Evolutionary conservation across 2,113 vertebrate genomes (phyloP).

Genomic region (Eptesicus fuscus): DNA sequence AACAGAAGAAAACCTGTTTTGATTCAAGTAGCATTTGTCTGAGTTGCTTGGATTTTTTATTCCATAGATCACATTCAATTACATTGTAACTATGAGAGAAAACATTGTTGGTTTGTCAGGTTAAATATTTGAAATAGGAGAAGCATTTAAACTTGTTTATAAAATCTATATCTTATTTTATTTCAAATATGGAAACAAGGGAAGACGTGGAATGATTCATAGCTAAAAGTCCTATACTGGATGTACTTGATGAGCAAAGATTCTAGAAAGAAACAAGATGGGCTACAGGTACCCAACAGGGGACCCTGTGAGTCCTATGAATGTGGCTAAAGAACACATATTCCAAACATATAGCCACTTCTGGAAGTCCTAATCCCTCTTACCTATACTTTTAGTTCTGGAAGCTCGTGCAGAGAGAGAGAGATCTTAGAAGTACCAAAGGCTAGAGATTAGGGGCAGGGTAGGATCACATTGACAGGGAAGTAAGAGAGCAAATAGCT

Average conservation of each 20-base stretch:
- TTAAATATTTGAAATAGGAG: neutral
- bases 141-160: neutral
- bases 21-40: neutral
- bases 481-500: neutral
- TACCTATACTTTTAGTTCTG: neutral
- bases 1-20: neutral
- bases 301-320: neutral
- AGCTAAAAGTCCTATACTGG: neutral
- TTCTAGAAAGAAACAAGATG: neutral
- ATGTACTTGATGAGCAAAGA: neutral
- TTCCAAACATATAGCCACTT: neutral
- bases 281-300: neutral
- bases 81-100: neutral
- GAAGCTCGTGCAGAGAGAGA: rapidly evolving
- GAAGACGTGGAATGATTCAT: neutral
- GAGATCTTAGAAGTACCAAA: neutral
- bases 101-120: neutral
- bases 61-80: neutral
- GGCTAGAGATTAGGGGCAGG: neutral
- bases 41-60: neutral
- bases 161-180: neutral
- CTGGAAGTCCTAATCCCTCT: neutral
- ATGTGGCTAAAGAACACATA: neutral
- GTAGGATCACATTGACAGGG: neutral
- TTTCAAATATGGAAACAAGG: neutral